Base-by-base conservation (phyloP, 1,140 invertebrate genomes). In the Diprion similis region DNA sequence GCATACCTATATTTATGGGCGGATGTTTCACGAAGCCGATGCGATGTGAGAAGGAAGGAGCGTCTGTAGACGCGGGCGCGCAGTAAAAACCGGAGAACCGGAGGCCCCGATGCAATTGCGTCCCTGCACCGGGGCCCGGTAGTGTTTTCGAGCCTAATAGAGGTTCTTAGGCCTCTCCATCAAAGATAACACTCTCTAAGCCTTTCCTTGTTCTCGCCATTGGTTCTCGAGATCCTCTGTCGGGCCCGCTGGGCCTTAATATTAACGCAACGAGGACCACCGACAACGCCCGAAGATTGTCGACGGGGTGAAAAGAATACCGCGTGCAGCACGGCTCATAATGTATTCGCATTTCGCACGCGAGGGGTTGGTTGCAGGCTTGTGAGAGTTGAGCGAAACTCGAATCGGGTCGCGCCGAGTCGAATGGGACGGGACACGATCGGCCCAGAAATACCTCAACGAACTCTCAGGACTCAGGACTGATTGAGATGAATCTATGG, bases 111-210 rank as follows among this genome's bases (percentile, higher is more conserved):
- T 74, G 73, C 75, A 79, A 81, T 75, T 79, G 74, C 82, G 82
- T 82, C 82, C 81, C 79, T 80, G 80, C 74, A 72, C 70, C 76
- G 78, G 75, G 78, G 77, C 77, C 73, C 77, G 79, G 76, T 79
- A 81, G 78, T 80, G 75, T 81, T 81, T 81, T 80, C 76, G 78
- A 77, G 73, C 75, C 77, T 84, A 81, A 85, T 81, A 83, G 80
- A 81, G 81, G 78, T 84, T 85, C 78, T 81, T 79, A 79, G 78
- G 79, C 78, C 79, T 81, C 79, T 82, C 78, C 80, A 81, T 83
- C 80, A 81, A 81, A 84, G 80, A 80, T 82, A 81, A 82, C 79
- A 76, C 80, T 78, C 78, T 79, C 76, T 66, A 51, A 46, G 70
- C 45, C 77, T 74, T 69, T 76, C 72, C 73, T 74, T 75, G 68